These are phyloP conservation scores for Caenorhabditis afra DNA, from an alignment of 2,888 invertebrate genomes.

Conservation along the genomic window DNA sequence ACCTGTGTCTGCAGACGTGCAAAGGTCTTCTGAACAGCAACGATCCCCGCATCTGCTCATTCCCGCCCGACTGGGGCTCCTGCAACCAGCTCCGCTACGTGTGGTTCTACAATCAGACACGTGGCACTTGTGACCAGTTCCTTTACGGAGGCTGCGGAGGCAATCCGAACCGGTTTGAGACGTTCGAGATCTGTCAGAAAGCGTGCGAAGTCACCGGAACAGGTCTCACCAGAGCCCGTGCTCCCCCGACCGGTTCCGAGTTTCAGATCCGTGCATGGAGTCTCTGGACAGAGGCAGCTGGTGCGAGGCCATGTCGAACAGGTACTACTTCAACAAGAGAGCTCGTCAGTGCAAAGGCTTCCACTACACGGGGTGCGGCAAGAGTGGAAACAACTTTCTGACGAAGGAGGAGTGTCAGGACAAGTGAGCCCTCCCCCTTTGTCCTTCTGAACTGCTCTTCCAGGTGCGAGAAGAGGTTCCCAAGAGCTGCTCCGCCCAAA, in stretches of 20 bases:
- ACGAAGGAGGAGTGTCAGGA: slow-evolving; percentile 70
- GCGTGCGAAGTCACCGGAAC: slow-evolving; percentile 74
- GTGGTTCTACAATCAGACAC: slow-evolving; percentile 78
- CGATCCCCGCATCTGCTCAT: slow-evolving; percentile 69
- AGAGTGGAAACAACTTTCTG: slow-evolving; percentile 73
- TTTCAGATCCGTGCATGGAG: slow-evolving; percentile 74
- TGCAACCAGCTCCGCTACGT: slow-evolving; percentile 76
- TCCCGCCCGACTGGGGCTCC: slow-evolving; percentile 76
- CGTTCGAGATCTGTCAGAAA: slow-evolving; percentile 75
- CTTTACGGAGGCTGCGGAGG: slow-evolving; percentile 78
- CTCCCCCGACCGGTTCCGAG: background rate
- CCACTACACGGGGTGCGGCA: slow-evolving; percentile 79
- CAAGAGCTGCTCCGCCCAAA: slow-evolving; percentile 35
- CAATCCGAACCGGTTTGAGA: slow-evolving; percentile 75
- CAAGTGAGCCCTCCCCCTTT: slow-evolving; percentile 41
- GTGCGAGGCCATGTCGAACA: slow-evolving; percentile 76
- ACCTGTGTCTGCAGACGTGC: slow-evolving; percentile 69
- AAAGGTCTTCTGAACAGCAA: slow-evolving; percentile 66
- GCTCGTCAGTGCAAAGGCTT: slow-evolving; percentile 70
- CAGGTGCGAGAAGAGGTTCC: slow-evolving; percentile 52
- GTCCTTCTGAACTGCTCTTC: background rate
- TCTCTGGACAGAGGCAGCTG: slow-evolving; percentile 75
- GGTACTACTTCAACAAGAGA: slow-evolving; percentile 69
- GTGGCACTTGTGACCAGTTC: slow-evolving; percentile 77
- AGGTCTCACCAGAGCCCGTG: slow-evolving; percentile 43